These are phyloP conservation scores for Brachycybe producta DNA, from an alignment of 2,888 invertebrate species.

Conservation along the genomic window DNA sequence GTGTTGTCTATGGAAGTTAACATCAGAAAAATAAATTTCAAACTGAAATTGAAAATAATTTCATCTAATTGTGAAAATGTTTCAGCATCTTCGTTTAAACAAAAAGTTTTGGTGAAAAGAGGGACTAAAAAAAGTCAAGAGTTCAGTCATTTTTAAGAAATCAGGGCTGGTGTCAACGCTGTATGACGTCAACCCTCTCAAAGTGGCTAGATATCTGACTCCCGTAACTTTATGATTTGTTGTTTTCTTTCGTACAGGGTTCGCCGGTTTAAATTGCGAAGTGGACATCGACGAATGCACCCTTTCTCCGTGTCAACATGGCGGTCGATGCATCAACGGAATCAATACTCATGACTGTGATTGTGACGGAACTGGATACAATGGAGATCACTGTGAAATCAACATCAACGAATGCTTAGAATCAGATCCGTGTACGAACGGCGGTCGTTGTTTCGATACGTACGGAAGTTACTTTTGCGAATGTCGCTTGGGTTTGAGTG, in stretches of 20 bases:
- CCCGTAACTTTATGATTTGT: not conserved
- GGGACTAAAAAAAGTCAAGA: too few species aligned
- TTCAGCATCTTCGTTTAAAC: too few species aligned
- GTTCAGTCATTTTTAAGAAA: too few species aligned
- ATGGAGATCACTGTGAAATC: conserved; percentile 37
- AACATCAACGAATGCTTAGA: conserved; percentile 36
- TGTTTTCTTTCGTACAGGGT: conserved; percentile 3
- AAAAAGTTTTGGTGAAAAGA: too few species aligned
- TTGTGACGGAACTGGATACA: conserved; percentile 42
- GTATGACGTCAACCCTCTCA: too few species aligned
- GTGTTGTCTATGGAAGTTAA: too few species aligned
- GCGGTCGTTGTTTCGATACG: conserved; percentile 13
- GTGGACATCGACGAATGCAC: conserved; percentile 41
- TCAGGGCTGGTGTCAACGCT: too few species aligned
- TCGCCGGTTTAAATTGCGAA: conserved; percentile 15
- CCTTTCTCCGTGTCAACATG: conserved; percentile 58
- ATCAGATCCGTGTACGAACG: conserved; percentile 43
- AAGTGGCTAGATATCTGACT: too few species aligned
- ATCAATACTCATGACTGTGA: conserved; percentile 31
- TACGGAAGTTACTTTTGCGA: conserved; percentile 15
- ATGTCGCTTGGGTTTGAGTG: conserved; percentile 28
- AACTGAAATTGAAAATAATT: too few species aligned
- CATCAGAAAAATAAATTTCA: too few species aligned
- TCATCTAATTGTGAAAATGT: too few species aligned
- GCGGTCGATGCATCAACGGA: conserved; percentile 48